Evolutionary conservation across 1,140 invertebrate genomes (phyloP).

Genomic region (Drosophila watanabei): DNA sequence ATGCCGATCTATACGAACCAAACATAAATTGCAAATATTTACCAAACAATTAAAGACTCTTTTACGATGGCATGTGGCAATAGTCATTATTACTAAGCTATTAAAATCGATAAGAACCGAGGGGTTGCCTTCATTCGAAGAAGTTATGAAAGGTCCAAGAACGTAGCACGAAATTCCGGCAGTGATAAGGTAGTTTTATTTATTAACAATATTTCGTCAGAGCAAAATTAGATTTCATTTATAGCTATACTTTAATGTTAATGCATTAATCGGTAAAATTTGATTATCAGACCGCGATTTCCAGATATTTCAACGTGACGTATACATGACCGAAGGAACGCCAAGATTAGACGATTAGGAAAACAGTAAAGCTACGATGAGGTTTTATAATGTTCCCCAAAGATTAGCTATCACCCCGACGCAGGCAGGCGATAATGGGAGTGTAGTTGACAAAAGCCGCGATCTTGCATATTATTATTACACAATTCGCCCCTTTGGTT

Average conservation of each 20-base stretch:
- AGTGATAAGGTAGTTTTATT: not conserved
- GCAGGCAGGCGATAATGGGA: constrained; percentile 7
- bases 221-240: not conserved
- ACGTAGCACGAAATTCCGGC: not conserved
- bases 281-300: constrained; percentile 17
- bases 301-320: constrained; percentile 11
- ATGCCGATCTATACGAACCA: constrained; percentile 14
- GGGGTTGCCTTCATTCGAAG: not conserved
- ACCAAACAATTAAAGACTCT: constrained; percentile 16
- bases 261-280: not conserved
- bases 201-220: constrained; percentile 6
- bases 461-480: constrained; percentile 24
- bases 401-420: constrained; percentile 38
- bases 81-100: constrained; percentile 19
- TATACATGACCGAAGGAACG: constrained; percentile 13
- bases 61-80: constrained; percentile 14
- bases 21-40: constrained; percentile 43
- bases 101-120: constrained; percentile 14
- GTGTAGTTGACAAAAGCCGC: constrained; percentile 25
- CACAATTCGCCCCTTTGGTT: constrained; percentile 31
- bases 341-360: constrained; percentile 21
- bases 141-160: constrained; percentile 28
- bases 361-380: constrained; percentile 13
- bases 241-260: not conserved
- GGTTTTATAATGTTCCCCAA: constrained; percentile 2